A percentile compares a stretch with the other conserved stretches of the same genome.
Conservation (phyloP, 2,888 invertebrate genomes). For the Laspeyria flexula region DNA sequence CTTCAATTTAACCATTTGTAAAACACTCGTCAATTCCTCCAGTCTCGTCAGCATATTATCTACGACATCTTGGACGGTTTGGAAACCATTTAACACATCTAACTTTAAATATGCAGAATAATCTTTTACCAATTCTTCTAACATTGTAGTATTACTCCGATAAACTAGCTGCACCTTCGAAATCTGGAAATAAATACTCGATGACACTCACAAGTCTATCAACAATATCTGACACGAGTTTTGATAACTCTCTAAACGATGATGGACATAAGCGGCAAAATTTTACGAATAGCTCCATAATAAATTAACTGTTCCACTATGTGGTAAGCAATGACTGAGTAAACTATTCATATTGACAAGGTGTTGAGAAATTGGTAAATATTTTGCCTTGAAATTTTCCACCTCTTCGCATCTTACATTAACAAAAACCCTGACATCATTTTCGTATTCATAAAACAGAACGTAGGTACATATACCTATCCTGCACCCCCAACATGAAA, state of each 20-base stretch:
- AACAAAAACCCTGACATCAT: constrained; percentile 33
- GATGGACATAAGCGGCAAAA: constrained; percentile 62
- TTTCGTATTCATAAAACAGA: constrained; percentile 4
- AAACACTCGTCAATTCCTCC: constrained; percentile 88
- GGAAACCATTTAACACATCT: constrained; percentile 83
- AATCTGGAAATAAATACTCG: constrained; percentile 80
- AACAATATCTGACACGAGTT: constrained; percentile 68
- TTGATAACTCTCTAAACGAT: constrained; percentile 67
- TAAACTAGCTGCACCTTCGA: constrained; percentile 48
- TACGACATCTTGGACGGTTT: constrained; percentile 87
- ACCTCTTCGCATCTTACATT: constrained; percentile 27
- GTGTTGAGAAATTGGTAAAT: constrained; percentile 30
- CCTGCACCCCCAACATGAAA: background rate
- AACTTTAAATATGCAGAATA: constrained; percentile 85
- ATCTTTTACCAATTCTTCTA: constrained; percentile 81
- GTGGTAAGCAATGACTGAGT: constrained; percentile 1
- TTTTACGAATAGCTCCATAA: constrained; percentile 73
- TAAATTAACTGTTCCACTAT: background rate
- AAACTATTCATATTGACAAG: constrained; percentile 18
- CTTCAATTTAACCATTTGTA: constrained; percentile 84
- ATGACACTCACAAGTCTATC: constrained; percentile 69
- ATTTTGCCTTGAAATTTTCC: constrained; percentile 41
- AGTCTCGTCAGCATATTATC: constrained; percentile 89
- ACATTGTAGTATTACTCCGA: constrained; percentile 64
- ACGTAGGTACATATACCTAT: background rate